A percentile compares a stretch with the other conserved stretches of the same genome.
Evolutionary conservation across 2,888 invertebrate species (phyloP).

Genomic region (Acleris cristana): DNA sequence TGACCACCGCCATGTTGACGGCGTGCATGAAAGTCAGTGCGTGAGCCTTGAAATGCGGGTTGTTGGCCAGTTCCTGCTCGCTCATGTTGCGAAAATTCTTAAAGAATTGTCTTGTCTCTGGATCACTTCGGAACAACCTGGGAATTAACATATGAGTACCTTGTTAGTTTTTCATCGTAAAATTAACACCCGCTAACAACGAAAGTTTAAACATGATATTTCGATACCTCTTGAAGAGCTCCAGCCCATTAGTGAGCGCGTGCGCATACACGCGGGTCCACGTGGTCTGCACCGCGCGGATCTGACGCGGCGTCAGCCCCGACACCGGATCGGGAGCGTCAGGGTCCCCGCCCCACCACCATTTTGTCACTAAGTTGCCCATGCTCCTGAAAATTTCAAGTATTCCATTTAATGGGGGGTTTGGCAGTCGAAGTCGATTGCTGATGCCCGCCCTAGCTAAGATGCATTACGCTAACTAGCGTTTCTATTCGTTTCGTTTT

Average conservation of each 20-base stretch:
- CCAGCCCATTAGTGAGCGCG: constrained; percentile 38
- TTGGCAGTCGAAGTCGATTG: too few species aligned
- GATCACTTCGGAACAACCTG: constrained; percentile 60
- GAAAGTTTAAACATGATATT: too few species aligned
- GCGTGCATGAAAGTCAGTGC: constrained; percentile 63
- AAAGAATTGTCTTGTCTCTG: constrained; percentile 60
- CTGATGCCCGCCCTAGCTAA: too few species aligned
- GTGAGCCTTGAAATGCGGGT: constrained; percentile 63
- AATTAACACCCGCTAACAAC: too few species aligned
- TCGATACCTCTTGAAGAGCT: constrained; percentile 25
- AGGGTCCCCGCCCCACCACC: constrained; percentile 50
- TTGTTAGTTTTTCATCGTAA: too few species aligned
- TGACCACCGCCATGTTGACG: constrained; percentile 54
- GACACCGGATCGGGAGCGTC: constrained; percentile 47
- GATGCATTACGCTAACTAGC: too few species aligned
- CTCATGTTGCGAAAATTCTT: constrained; percentile 51
- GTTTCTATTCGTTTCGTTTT: too few species aligned
- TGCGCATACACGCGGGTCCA: constrained; percentile 49
- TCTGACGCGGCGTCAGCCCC: constrained; percentile 48
- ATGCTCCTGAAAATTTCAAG: constrained; percentile 29
- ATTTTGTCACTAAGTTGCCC: constrained; percentile 40
- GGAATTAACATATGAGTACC: background rate
- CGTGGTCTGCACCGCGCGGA: constrained; percentile 48
- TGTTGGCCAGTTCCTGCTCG: constrained; percentile 52
- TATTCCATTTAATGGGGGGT: background rate